Conservation (phyloP, 2,888 invertebrate species). For the Thyatira batis region DNA sequence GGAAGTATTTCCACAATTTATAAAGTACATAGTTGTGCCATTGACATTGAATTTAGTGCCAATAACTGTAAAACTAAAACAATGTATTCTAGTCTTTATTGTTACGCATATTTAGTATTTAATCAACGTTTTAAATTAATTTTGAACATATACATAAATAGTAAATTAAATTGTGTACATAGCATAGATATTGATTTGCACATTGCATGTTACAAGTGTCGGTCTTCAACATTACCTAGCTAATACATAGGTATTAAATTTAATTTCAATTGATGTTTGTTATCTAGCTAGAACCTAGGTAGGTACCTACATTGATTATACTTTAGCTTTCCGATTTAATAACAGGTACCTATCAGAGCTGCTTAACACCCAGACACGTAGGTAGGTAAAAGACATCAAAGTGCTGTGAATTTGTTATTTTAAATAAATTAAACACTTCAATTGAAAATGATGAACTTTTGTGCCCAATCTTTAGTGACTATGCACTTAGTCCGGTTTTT, state of each 20-base stretch:
- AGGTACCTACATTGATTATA: conserved; percentile 29
- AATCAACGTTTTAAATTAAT: conserved; percentile 77
- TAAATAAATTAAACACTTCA: neutral
- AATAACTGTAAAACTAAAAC: conserved; percentile 80
- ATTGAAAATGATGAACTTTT: neutral
- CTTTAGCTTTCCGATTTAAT: conserved; percentile 36
- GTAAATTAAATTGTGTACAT: conserved; percentile 66
- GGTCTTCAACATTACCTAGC: conserved; percentile 48
- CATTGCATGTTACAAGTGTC: conserved; percentile 64
- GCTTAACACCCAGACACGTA: neutral
- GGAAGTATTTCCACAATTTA: conserved; percentile 55
- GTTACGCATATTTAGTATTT: conserved; percentile 81
- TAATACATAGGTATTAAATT: conserved; percentile 40
- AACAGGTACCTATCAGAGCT: neutral
- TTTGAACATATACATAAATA: conserved; percentile 64
- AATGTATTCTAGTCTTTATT: conserved; percentile 83
- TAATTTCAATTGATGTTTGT: conserved; percentile 42
- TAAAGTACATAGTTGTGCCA: conserved; percentile 77
- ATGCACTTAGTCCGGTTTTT: neutral
- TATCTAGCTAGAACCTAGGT: conserved; percentile 31
- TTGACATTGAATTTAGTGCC: conserved; percentile 79
- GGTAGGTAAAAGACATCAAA: neutral
- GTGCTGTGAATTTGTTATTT: neutral
- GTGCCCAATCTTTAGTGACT: neutral
- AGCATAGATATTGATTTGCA: conserved; percentile 72